Base-by-base conservation (phyloP, 2,113 vertebrate genomes). In the Nematolebias whitei region DNA sequence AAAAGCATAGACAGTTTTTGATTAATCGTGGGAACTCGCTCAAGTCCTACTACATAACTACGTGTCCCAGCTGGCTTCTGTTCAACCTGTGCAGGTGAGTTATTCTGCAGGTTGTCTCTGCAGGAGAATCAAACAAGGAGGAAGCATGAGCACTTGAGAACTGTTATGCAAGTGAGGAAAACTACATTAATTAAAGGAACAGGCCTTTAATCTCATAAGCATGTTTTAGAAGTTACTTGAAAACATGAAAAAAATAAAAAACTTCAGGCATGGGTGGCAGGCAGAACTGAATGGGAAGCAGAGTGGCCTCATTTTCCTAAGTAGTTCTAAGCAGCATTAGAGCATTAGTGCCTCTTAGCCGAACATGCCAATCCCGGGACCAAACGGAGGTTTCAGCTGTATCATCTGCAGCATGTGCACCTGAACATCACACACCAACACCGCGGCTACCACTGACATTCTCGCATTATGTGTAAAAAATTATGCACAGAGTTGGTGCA, bases 241-340 rank as follows among this genome's bases (percentile, higher is more conserved):
- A 53, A 50, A 54, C 44, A 22, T 14, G 65, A 74, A 80, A 41
- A 29, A 56, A 38, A 38, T n/a, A 39, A 48, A 24, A 68, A 65
- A 52, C 57, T 29, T 23, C 71, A 75, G 60, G 60, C 53, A 56
- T 44, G 68, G 76, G 71, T 80, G 82, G 69, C 67, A 75, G 64
- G 62, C 63, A 76, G 67, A 51, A 70, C 16, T 56, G 72, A 74
- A 85, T 58, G 60, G 57, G 49, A 80, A 77, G 68, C 40, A 19
- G 48, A 72, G 78, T 81, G 79, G 74, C 77, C 89, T 77, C 66
- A 74, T 88, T 88, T 86, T 85, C 75, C 65, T 83, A 86, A 88
- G 87, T 80, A 88, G 74, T 81, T 79, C 83, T 87, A 87, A 88
- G 87, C 72, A 81, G 88, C 80, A 87, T 90, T 89, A 89, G 78